A percentile compares a stretch with the other conserved stretches of the same genome.
These are phyloP conservation scores for Standfussiana lucernea DNA, from an alignment of 2,888 invertebrate genomes.

Conservation along the genomic window DNA sequence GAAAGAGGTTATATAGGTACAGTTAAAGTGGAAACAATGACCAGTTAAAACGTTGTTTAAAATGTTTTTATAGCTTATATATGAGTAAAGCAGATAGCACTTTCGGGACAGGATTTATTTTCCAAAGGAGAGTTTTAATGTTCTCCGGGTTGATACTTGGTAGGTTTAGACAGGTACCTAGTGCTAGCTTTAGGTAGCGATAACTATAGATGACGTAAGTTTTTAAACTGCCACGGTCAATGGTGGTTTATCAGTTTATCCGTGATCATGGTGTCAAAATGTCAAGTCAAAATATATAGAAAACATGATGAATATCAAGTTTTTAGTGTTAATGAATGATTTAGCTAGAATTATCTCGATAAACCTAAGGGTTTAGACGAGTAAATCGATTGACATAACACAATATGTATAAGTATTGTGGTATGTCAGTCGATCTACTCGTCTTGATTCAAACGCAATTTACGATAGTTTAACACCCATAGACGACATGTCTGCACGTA, in stretches of 20 bases:
- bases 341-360: background rate
- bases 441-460: background rate
- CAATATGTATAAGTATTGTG: no score
- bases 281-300: no score
- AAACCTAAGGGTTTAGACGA: no score
- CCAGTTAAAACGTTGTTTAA: background rate
- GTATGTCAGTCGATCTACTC: background rate
- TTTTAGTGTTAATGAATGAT: no score
- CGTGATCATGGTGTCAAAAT: no score
- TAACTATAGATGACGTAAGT: background rate
- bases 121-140: background rate
- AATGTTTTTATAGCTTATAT: background rate
- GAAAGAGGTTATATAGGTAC: constrained; percentile 41
- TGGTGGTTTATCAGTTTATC: no score
- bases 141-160: background rate
- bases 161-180: background rate
- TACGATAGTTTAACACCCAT: background rate
- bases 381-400: no score
- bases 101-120: background rate
- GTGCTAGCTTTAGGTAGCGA: background rate
- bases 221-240: no score
- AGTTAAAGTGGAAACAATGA: constrained; percentile 8
- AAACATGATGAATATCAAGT: no score
- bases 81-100: background rate
- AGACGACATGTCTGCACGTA: background rate